Conservation (phyloP, 2,888 invertebrate genomes). For the Brachyopa scutellaris region DNA sequence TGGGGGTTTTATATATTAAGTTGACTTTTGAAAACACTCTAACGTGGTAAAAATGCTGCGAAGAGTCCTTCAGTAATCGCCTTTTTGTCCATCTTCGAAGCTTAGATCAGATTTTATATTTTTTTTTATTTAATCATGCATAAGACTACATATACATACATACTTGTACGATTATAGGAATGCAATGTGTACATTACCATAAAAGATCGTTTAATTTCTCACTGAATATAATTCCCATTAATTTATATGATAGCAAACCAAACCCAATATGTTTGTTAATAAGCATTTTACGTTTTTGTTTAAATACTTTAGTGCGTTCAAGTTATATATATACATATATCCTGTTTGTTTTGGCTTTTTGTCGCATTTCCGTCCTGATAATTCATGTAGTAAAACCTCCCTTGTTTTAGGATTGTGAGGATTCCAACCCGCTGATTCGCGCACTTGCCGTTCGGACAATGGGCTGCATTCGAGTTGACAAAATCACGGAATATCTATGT, state of each 20-base stretch:
- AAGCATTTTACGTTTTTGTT: conserved; percentile 9
- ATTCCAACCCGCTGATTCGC: conserved; percentile 98
- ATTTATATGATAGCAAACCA: conserved; percentile 13
- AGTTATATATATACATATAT: conserved; percentile 40
- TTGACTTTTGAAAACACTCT: no score
- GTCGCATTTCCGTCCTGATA: not conserved
- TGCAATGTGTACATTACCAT: no score
- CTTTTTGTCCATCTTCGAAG: no score
- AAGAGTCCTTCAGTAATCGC: no score
- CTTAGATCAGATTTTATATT: no score
- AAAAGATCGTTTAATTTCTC: conserved; percentile 20
- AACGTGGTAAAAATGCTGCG: no score
- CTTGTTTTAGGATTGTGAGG: conserved; percentile 95
- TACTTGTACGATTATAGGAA: no score
- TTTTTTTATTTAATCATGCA: no score
- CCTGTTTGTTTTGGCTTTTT: conserved; percentile 60
- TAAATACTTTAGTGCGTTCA: conserved; percentile 40
- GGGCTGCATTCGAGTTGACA: conserved; percentile 99
- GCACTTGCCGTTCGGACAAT: conserved; percentile 99
- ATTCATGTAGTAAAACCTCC: conserved; percentile 8
- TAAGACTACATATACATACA: no score
- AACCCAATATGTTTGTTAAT: conserved; percentile 37
- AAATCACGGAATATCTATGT: conserved; percentile 99
- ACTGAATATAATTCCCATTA: conserved; percentile 22
- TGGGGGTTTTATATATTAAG: no score